phyloP scores from a whole-genome alignment of 2,888 invertebrate genomes.

The Xestoiulus laeticollis region DNA sequence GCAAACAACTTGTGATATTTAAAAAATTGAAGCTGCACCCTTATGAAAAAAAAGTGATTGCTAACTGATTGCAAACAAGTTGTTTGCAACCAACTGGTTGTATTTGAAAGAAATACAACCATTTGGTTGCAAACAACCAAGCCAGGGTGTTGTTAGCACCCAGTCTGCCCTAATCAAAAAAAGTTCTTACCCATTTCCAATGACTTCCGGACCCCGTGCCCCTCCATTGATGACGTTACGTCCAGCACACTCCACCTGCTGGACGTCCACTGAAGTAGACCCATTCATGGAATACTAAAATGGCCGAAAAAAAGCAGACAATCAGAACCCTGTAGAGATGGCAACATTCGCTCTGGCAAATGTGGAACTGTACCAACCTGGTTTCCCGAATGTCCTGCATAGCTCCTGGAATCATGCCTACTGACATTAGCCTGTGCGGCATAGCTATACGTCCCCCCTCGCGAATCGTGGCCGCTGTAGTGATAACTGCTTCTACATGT shows the following conservation, averaged over 20 bases:
- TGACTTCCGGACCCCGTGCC: not conserved
- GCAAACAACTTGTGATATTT: too few relatives aligned
- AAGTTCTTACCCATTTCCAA: slow-evolving; percentile 47
- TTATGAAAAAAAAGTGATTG: too few relatives aligned
- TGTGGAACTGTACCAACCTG: not conserved
- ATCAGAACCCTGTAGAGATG: not conserved
- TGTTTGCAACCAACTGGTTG: too few relatives aligned
- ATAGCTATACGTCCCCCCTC: not conserved
- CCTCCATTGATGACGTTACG: slow-evolving; percentile 2
- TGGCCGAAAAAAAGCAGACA: not conserved
- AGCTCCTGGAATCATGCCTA: slow-evolving; percentile 8
- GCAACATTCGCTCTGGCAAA: not conserved
- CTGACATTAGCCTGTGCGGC: not conserved
- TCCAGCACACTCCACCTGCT: slow-evolving; percentile 2
- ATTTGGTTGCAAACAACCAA: too few relatives aligned
- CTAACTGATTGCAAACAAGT: too few relatives aligned
- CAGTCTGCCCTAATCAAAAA: too few relatives aligned
- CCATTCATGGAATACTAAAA: slow-evolving; percentile 44
- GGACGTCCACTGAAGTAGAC: slow-evolving; percentile 13
- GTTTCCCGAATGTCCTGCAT: slow-evolving; percentile 8
- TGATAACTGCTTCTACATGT: not conserved
- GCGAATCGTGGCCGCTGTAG: not conserved
- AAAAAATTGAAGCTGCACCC: too few relatives aligned
- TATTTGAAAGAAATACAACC: too few relatives aligned
- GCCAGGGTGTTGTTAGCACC: too few relatives aligned